phyloP scores from a whole-genome alignment of 2,888 invertebrate species.

The Meganola albula region DNA sequence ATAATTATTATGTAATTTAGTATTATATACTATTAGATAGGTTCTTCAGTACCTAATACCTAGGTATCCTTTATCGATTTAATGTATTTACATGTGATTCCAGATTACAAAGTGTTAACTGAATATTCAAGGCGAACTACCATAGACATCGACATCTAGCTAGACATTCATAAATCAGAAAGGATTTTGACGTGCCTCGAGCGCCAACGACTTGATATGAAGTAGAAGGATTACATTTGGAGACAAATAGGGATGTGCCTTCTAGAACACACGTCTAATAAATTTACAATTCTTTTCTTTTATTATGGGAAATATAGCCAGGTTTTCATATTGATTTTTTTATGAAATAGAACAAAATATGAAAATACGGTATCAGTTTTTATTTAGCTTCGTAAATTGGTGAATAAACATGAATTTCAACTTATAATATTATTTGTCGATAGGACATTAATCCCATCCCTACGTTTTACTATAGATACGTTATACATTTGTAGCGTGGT shows the following conservation, averaged over 20 bases:
- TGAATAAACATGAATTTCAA: neutral
- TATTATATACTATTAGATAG: neutral
- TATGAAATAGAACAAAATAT: neutral
- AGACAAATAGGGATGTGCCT: no score
- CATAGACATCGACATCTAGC: neutral
- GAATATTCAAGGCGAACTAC: neutral
- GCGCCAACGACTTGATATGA: no score
- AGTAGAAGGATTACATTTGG: neutral
- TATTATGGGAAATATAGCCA: no score
- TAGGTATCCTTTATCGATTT: neutral
- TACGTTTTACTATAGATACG: no score
- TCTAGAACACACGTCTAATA: no score
- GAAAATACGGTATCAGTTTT: neutral
- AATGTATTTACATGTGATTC: neutral
- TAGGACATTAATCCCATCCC: no score
- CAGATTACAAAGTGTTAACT: neutral
- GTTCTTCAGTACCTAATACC: neutral
- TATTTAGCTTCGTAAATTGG: conserved; percentile 1
- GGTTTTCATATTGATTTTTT: no score
- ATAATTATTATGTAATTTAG: neutral
- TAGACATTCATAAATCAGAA: neutral
- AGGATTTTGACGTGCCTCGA: conserved; percentile 1
- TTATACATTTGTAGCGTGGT: no score
- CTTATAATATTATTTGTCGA: no score
- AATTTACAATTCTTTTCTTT: no score